Evolutionary conservation across 2,888 invertebrate genomes (phyloP), one percentile per base, ranked within the genome.

Genomic region (Caenorhabditis sp.): DNA sequence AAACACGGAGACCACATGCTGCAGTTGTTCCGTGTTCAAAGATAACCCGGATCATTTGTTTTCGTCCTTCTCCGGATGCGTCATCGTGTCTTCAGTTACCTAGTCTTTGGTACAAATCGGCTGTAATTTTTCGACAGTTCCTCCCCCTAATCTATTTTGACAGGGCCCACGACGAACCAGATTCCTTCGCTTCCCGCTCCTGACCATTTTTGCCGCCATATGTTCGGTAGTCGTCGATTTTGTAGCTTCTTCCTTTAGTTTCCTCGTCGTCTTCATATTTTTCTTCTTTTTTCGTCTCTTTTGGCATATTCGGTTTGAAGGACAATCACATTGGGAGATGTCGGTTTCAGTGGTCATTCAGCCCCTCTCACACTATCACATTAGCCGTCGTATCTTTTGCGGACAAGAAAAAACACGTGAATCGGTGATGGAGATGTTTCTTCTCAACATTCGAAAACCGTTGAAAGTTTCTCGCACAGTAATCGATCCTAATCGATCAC

Each of bases 111-210:
- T 35, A 39, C 37, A 53, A 52, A 35, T 39, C 9, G 52, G 39
- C 37, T 53, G 37, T 53, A 53, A 53, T 32, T 53, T 35, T 26
- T 53, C 39, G 22, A 20, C 45, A 20, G 13, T 41, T 20, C n/a
- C 53, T 20, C 39, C 35, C 22, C 53, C 53, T 53, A 53, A 53
- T 53, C 53, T 53, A 39, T 53, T 32, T 53, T 53, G 53, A 53
- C 53, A 53, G 53, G 1, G 15, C 53, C n/a, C 39, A 6, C 9
- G 13, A 8, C 37, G 53, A 53, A 53, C 53, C 53, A 39, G 53
- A 15, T 53, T 53, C 39, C 9, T 53, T 48, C 39, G 45, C 24
- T 45, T 45, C 20, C 20, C 7, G 22, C 45, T 22, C 13, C 20
- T 45, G 45, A 45, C 45, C 45, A 45, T 22, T 24, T 8, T n/a